A percentile compares a stretch with the other conserved stretches of the same genome.
Evolutionary conservation across 1,140 invertebrate species (phyloP).

Genomic region (Sipha flava): DNA sequence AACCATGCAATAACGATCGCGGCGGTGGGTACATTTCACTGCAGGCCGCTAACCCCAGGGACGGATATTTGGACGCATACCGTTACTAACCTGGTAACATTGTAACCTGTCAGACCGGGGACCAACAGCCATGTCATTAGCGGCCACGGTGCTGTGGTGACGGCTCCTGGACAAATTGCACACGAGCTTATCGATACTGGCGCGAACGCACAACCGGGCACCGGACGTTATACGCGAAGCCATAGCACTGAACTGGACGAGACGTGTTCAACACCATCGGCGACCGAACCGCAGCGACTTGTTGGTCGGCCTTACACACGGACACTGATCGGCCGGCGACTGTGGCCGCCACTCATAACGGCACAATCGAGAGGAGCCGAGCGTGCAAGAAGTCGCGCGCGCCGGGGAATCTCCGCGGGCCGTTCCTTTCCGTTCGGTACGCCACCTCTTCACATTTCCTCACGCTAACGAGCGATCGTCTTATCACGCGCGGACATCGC

Average conservation of each 20-base stretch:
- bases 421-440: neutral
- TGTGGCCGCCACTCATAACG: slow-evolving; percentile 11
- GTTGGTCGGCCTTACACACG: slow-evolving; percentile 22
- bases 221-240: slow-evolving; percentile 32
- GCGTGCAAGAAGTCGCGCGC: too few relatives aligned
- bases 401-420: neutral
- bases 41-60: too few relatives aligned
- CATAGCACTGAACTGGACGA: slow-evolving; percentile 19
- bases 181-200: slow-evolving; percentile 20
- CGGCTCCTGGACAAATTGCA: slow-evolving; percentile 5
- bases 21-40: too few relatives aligned
- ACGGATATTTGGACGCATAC: neutral
- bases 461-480: neutral
- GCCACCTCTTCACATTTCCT: neutral
- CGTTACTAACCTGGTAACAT: slow-evolving; percentile 19
- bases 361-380: neutral
- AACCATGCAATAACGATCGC: too few relatives aligned
- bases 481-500: neutral
- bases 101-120: neutral
- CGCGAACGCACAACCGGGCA: slow-evolving; percentile 30
- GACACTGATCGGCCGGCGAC: slow-evolving; percentile 20
- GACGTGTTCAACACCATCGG: slow-evolving; percentile 18
- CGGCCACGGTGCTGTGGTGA: neutral
- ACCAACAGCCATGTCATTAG: neutral
- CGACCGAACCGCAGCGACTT: neutral